phyloP scores from a whole-genome alignment of 2,113 vertebrate genomes.

The Grantiella picta region DNA sequence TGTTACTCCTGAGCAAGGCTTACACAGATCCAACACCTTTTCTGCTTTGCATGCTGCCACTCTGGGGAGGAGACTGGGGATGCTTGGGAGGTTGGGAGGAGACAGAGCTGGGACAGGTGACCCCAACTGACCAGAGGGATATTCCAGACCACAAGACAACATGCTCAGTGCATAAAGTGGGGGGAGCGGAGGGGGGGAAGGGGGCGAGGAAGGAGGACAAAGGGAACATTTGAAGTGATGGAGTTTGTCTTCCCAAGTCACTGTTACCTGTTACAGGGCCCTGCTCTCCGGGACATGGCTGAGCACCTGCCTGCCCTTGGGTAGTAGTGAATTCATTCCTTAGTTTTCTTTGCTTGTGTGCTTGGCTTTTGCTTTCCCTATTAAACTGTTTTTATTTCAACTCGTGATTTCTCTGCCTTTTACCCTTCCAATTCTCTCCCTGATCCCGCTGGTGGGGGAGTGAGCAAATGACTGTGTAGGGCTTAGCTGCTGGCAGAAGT shows the following conservation, averaged over 20 bases:
- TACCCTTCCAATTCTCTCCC: neutral
- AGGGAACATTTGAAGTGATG: neutral
- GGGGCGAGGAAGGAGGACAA: neutral
- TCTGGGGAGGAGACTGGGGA: rapidly evolving
- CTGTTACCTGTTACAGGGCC: rapidly evolving
- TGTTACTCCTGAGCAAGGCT: neutral
- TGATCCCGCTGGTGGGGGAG: neutral
- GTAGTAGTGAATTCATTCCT: neutral
- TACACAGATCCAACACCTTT: neutral
- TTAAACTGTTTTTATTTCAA: neutral
- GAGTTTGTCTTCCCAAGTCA: neutral
- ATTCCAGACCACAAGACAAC: neutral
- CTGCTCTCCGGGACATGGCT: neutral
- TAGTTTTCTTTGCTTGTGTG: neutral
- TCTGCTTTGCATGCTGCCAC: rapidly evolving
- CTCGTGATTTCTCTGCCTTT: neutral
- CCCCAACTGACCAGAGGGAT: neutral
- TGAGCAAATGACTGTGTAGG: neutral
- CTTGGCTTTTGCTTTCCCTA: neutral
- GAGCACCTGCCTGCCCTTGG: too few species aligned
- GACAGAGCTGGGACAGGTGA: rapidly evolving
- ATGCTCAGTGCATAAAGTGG: neutral
- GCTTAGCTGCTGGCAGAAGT: neutral
- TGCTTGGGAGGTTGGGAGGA: neutral
- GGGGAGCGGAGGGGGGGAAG: too few species aligned